Evolutionary conservation across 2,888 invertebrate species (phyloP), one percentile per base, ranked within the genome.

Genomic region (Petrolisthes manimaculis): DNA sequence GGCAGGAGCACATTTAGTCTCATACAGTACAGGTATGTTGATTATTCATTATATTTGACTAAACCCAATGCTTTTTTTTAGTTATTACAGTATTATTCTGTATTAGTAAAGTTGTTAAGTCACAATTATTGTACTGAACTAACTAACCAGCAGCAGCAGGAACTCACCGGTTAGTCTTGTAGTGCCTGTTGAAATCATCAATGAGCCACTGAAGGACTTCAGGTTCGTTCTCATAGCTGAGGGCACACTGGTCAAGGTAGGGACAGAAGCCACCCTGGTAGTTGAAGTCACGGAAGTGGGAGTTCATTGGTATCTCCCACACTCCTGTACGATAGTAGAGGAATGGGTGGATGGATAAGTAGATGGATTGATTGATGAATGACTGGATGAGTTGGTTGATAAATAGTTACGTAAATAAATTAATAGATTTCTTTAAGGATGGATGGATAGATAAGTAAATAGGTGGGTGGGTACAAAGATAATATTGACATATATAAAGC

Each of bases 201-300:
- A 96, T 96, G 54, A 97, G 94, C 97, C 97, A 98, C 92, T 96
- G 96, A 86, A 97, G 94, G 67, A 93, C 92, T 86, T 92, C 92
- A 51, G 92, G 90, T 12, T 90, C 94, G 92, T 97, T 97, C 92
- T 97, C 96, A 93, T 96, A 97, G 92, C 97, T 97, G 79, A 98
- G 94, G 0, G 97, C 97, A 93, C 97, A 97, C 93, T 97, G 97
- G 93, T 97, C 97, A 92, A 97, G 94, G 92, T 97, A 97, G 0
- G 97, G 97, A 92, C 97, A 98, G 92, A 97, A 97, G 14, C 97
- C 97, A 74, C 97, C 97, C 93, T 97, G 97, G 92, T 95, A 97
- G n/a, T 55, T 55, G 21, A 56, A 95, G 92, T 97, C 96, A 4
- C 97, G 96, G 93, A 96, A 97, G 93, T 97, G 97, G 77, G 97